Evolutionary conservation across 2,888 invertebrate genomes (phyloP).

Genomic region (Machimus rusticus): DNA sequence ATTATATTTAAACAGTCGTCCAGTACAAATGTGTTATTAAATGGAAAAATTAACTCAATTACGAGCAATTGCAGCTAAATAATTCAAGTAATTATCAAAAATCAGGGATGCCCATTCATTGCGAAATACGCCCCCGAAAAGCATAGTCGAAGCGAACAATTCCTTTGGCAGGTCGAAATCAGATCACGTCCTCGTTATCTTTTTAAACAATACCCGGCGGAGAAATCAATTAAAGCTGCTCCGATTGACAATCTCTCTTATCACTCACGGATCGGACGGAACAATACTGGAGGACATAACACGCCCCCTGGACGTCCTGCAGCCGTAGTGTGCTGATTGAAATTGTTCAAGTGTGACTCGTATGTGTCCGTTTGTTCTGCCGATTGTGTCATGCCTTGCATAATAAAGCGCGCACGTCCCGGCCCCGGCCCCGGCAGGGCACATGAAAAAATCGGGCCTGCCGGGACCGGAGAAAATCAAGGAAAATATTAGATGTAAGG

Average conservation of each 20-base stretch:
- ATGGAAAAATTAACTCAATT: background rate
- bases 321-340: constrained; percentile 32
- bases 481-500: constrained; percentile 34
- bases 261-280: constrained; percentile 29
- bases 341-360: constrained; percentile 37
- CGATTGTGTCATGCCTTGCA: constrained; percentile 35
- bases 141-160: background rate
- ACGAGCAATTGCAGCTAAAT: background rate
- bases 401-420: constrained; percentile 25
- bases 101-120: background rate
- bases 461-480: constrained; percentile 2
- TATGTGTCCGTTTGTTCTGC: constrained; percentile 34
- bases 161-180: background rate
- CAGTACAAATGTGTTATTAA: background rate
- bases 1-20: background rate
- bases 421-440: background rate
- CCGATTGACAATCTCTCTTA: constrained; percentile 38
- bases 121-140: background rate
- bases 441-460: background rate
- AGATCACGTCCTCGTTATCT: constrained; percentile 37
- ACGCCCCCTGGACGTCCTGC: background rate
- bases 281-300: constrained; percentile 10
- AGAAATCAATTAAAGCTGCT: constrained; percentile 37
- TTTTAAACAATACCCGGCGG: constrained; percentile 32
- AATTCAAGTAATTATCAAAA: background rate